phyloP scores from a whole-genome alignment of 92 coral and sea anemone species.

The Phenganax marumi region DNA sequence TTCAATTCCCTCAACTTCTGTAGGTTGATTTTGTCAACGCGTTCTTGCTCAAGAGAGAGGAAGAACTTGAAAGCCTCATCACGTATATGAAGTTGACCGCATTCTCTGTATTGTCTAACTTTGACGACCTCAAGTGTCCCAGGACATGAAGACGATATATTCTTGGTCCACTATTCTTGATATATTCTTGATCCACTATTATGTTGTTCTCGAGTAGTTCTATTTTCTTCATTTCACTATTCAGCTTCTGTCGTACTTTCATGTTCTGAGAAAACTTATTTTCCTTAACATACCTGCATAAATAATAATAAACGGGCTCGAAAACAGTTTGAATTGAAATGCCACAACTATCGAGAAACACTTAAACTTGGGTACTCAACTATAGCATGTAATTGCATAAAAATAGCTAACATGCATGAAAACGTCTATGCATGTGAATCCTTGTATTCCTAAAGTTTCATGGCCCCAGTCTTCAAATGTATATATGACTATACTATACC shows the following conservation, averaged over 20 bases:
- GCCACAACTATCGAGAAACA: no score
- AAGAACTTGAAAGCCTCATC: constrained; percentile 13
- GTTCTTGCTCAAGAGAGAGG: constrained; percentile 10
- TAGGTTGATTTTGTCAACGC: constrained; percentile 14
- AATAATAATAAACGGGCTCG: no score
- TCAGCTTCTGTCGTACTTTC: not conserved
- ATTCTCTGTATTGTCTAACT: constrained; percentile 23
- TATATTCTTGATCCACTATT: not conserved
- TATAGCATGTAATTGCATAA: no score
- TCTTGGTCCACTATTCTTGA: no score
- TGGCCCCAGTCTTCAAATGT: no score
- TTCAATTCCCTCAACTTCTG: not conserved
- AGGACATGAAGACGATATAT: not conserved
- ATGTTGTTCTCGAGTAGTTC: constrained; percentile 21
- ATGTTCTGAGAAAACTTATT: not conserved
- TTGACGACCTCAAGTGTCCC: constrained; percentile 9
- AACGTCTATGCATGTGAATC: no score
- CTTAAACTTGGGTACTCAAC: no score
- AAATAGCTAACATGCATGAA: no score
- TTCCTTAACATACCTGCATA: not conserved
- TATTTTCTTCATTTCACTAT: not conserved
- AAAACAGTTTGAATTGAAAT: no score
- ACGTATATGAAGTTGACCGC: constrained; percentile 13
- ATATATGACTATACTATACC: no score
- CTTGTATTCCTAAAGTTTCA: no score